A percentile compares a stretch with the other conserved stretches of the same genome.
Evolutionary conservation across 2,113 vertebrate genomes (phyloP).

Genomic region (Anas platyrhynchos): DNA sequence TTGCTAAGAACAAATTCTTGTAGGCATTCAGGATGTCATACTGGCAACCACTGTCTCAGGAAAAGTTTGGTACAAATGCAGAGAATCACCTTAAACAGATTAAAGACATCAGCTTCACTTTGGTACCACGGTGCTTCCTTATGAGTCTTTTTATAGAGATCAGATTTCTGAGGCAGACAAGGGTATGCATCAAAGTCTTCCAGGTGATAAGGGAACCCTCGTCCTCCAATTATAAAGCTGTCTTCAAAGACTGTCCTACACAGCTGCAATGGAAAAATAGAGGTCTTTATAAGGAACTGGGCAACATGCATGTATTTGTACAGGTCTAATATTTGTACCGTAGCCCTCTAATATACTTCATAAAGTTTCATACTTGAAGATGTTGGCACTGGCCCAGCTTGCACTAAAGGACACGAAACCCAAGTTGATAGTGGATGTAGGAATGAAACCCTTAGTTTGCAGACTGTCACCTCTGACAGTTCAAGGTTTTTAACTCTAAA

Average conservation of each 20-base stretch:
- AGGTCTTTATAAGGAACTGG: not conserved
- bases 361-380: not conserved
- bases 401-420: not conserved
- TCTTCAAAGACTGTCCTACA: fast-evolving
- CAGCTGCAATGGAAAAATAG: conserved; percentile 11
- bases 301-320: fast-evolving
- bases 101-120: conserved; percentile 65
- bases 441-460: not conserved
- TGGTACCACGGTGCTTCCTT: conserved; percentile 57
- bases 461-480: not conserved
- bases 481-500: not conserved
- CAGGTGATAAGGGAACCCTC: conserved; percentile 57
- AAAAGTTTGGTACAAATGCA: not conserved
- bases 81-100: conserved; percentile 59
- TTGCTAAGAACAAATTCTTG: not conserved
- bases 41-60: not conserved
- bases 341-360: not conserved
- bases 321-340: not conserved
- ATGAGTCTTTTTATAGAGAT: not conserved
- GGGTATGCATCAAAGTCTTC: conserved; percentile 71
- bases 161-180: not conserved
- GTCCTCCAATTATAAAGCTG: not conserved
- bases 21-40: not conserved
- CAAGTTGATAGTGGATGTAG: not conserved
- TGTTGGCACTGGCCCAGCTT: not conserved